Conservation (phyloP, 1,140 invertebrate species). For the Drosophila albomicans region DNA sequence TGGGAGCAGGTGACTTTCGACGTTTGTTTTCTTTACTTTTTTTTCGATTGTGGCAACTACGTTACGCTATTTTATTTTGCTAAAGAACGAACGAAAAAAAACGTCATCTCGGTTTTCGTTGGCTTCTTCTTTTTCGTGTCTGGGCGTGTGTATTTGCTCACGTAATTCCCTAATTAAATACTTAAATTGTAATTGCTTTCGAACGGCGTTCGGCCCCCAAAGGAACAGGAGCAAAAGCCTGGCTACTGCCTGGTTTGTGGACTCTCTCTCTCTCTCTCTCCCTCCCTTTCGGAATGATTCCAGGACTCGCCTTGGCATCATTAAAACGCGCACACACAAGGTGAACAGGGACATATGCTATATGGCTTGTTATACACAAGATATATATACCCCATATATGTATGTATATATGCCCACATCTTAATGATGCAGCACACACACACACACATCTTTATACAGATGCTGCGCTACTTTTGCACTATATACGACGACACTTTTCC, state of each 20-base stretch:
- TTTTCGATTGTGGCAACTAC: constrained; percentile 64
- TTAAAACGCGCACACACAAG: constrained; percentile 57
- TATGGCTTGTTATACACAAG: constrained; percentile 43
- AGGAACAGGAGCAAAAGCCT: neutral
- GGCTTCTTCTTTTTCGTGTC: constrained; percentile 2
- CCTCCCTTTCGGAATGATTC: constrained; percentile 8
- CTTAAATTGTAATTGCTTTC: constrained; percentile 84
- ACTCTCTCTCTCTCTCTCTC: too few relatives aligned
- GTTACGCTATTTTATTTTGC: constrained; percentile 67
- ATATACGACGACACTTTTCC: neutral
- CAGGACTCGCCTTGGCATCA: constrained; percentile 47
- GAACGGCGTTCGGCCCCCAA: constrained; percentile 33
- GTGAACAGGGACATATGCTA: constrained; percentile 35
- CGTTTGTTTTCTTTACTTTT: neutral
- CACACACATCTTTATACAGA: neutral
- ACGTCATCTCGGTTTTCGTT: too few relatives aligned
- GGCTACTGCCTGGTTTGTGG: neutral
- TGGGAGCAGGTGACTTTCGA: constrained; percentile 39
- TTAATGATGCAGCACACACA: constrained; percentile 34
- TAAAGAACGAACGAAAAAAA: too few relatives aligned
- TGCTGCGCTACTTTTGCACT: constrained; percentile 1
- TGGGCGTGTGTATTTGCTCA: constrained; percentile 73
- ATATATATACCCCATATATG: constrained; percentile 10
- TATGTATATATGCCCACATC: constrained; percentile 15
- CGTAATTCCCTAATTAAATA: constrained; percentile 84